Conservation (phyloP, 2,888 invertebrate species). For the Nasonovia ribisnigri region DNA sequence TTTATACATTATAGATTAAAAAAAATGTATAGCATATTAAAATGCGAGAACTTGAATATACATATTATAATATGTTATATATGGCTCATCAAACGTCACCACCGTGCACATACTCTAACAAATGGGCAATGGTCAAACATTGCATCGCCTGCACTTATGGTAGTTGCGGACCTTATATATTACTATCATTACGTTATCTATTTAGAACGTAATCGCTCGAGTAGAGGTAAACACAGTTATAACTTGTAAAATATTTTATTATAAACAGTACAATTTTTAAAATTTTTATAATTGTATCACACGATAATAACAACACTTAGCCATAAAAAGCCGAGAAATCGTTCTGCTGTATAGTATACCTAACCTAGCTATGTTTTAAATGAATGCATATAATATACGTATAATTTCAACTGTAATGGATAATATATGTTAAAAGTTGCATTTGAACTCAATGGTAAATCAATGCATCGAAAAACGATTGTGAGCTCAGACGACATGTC, state of each 20-base stretch:
- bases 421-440: background rate
- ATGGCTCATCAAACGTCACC: background rate
- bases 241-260: too few species aligned
- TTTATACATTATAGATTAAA: too few species aligned
- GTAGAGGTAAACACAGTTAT: background rate
- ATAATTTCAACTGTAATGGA: background rate
- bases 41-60: too few species aligned
- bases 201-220: background rate
- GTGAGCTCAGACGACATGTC: background rate
- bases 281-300: background rate
- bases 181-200: background rate
- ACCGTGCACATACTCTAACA: background rate
- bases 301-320: background rate
- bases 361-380: background rate
- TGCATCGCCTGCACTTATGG: background rate
- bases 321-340: background rate
- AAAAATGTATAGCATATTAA: too few species aligned
- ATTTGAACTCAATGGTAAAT: background rate
- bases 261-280: background rate
- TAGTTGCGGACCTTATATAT: background rate
- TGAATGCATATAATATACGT: background rate
- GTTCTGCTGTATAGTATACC: background rate
- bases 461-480: background rate
- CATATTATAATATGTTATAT: too few species aligned
- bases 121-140: background rate